phyloP scores from a whole-genome alignment of 2,113 vertebrate species.

The Malurus alboscapulatus region DNA sequence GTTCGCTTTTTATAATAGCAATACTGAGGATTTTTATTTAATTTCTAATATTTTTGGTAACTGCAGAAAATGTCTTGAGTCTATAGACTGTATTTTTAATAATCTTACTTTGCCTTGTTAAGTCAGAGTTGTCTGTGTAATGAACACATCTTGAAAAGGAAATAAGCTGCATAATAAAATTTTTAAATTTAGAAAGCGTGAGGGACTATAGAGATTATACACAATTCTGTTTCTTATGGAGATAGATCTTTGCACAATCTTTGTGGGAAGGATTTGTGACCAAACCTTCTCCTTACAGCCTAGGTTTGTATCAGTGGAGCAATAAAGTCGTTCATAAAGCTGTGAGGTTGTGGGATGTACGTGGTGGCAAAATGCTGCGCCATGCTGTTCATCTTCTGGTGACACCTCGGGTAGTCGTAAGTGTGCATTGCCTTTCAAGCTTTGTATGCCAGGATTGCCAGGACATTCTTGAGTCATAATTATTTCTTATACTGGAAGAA shows the following conservation, averaged over 20 bases:
- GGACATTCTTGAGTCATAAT: neutral
- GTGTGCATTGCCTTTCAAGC: conserved; percentile 24
- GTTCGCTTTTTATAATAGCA: neutral
- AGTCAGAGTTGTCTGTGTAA: neutral
- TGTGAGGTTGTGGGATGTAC: conserved; percentile 85
- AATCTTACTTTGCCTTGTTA: neutral
- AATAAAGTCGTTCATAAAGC: conserved; percentile 83
- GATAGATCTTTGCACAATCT: neutral
- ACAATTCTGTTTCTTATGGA: neutral
- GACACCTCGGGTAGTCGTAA: conserved; percentile 91
- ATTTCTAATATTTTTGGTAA: neutral
- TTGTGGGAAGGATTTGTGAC: neutral
- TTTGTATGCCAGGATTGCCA: neutral
- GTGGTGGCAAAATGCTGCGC: conserved; percentile 80
- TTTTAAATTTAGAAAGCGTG: neutral
- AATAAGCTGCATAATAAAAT: neutral
- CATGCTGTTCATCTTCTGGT: conserved; percentile 88
- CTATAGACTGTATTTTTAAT: neutral
- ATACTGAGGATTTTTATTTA: neutral
- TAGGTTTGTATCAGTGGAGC: conserved; percentile 97
- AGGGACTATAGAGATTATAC: neutral
- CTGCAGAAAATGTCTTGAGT: neutral
- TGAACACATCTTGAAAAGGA: neutral
- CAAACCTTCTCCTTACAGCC: conserved; percentile 71
- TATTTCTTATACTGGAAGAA: neutral